Conservation (phyloP, 1,140 invertebrate genomes). For the Drosophila ironensis region DNA sequence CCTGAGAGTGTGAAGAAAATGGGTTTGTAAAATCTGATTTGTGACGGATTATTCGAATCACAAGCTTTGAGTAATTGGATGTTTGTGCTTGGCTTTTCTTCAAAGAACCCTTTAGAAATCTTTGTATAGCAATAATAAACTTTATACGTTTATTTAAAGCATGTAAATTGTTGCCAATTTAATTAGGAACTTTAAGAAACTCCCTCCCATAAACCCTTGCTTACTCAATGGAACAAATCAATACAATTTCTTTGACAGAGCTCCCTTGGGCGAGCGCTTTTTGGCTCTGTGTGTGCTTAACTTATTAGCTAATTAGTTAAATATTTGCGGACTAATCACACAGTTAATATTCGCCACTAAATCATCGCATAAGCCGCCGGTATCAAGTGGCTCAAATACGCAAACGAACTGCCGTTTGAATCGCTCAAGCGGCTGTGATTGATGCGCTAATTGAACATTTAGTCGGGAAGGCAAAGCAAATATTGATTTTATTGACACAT, state of each 20-base stretch:
- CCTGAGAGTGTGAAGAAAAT: not conserved
- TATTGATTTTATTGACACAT: constrained; percentile 68
- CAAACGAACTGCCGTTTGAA: constrained; percentile 27
- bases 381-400: constrained; percentile 28
- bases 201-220: not conserved
- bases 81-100: no score
- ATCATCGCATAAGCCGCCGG: constrained; percentile 27
- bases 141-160: no score
- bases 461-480: constrained; percentile 52
- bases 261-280: not conserved
- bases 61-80: no score
- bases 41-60: not conserved
- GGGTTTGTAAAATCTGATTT: constrained; percentile 1
- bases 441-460: constrained; percentile 68
- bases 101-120: no score
- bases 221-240: not conserved
- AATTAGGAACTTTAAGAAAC: not conserved
- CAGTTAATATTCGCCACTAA: constrained; percentile 38
- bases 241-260: not conserved
- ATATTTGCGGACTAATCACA: constrained; percentile 52
- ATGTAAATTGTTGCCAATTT: no score
- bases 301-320: constrained; percentile 65
- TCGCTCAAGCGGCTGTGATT: constrained; percentile 45
- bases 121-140: no score
- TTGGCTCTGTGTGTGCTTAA: constrained; percentile 30